Percentiles rank a stretch among this genome's conserved stretches.
Conservation (phyloP, 2,113 vertebrate genomes). For the Cyanoramphus novaezelandiae region DNA sequence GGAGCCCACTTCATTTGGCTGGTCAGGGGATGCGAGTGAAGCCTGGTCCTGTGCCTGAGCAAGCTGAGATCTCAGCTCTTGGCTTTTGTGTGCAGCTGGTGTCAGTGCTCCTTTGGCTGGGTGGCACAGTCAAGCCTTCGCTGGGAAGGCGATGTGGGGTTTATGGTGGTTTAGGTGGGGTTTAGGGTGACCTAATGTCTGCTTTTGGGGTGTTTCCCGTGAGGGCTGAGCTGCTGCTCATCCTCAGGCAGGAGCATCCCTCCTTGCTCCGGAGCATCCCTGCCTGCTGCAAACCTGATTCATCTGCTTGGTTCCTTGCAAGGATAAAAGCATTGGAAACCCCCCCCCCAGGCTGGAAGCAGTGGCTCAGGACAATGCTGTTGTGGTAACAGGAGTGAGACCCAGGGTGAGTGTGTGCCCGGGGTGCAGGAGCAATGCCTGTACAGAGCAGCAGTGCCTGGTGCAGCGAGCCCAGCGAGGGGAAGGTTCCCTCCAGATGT, state of each 20-base stretch:
- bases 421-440: background rate
- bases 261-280: background rate
- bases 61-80: background rate
- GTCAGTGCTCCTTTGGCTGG: background rate
- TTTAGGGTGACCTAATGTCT: background rate
- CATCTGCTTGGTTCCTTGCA: accelerated
- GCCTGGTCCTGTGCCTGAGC: accelerated
- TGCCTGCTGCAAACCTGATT: background rate
- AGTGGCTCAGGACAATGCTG: background rate
- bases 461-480: background rate
- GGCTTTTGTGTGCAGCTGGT: accelerated
- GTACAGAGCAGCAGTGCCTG: background rate
- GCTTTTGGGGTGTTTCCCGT: background rate
- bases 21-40: accelerated
- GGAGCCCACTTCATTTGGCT: accelerated
- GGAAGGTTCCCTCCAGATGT: conserved; percentile 73
- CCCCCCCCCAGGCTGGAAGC: background rate
- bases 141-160: background rate
- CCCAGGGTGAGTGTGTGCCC: accelerated
- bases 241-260: background rate
- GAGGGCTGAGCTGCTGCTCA: background rate
- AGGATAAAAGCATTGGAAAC: accelerated
- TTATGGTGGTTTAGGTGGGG: background rate
- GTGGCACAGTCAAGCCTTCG: accelerated
- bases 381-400: background rate